Evolutionary conservation across 2,888 invertebrate genomes (phyloP).

Genomic region (Euspilapteryx auroguttella): DNA sequence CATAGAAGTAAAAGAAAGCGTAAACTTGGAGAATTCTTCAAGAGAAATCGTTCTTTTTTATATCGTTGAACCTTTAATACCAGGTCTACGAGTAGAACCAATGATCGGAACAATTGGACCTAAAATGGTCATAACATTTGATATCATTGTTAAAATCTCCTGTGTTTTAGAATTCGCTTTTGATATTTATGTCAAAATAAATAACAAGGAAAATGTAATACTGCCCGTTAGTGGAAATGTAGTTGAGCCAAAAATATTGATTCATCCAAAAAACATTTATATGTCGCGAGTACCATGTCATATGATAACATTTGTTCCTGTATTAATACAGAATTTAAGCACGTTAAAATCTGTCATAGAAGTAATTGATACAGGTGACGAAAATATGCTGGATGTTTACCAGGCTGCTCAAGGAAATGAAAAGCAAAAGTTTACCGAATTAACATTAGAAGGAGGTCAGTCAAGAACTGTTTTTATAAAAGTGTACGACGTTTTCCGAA

Average conservation of each 20-base stretch:
- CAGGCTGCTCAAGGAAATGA: constrained; percentile 30
- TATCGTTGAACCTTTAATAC: constrained; percentile 46
- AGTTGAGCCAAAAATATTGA: constrained; percentile 44
- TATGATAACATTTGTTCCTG: constrained; percentile 35
- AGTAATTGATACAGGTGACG: constrained; percentile 29
- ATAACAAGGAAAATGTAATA: constrained; percentile 39
- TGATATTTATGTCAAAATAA: constrained; percentile 37
- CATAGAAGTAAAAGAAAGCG: constrained; percentile 32
- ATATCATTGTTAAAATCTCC: constrained; percentile 37
- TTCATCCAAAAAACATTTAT: constrained; percentile 50
- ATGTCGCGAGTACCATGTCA: constrained; percentile 45
- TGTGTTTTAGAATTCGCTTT: constrained; percentile 37
- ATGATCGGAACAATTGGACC: constrained; percentile 49
- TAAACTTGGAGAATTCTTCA: constrained; percentile 54
- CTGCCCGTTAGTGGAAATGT: constrained; percentile 47
- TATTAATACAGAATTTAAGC: constrained; percentile 35
- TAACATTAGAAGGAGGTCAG: constrained; percentile 30
- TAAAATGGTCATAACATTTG: constrained; percentile 44
- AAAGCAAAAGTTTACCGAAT: constrained; percentile 25
- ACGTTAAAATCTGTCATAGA: constrained; percentile 22
- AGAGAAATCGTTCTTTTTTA: constrained; percentile 50
- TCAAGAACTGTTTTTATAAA: constrained; percentile 35
- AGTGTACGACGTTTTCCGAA: constrained; percentile 31
- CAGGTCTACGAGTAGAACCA: constrained; percentile 52
- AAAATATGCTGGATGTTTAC: constrained; percentile 36